Evolutionary conservation across 2,797 vertebrate genomes (phyloP).

Genomic region (Acridotheres tristis): DNA sequence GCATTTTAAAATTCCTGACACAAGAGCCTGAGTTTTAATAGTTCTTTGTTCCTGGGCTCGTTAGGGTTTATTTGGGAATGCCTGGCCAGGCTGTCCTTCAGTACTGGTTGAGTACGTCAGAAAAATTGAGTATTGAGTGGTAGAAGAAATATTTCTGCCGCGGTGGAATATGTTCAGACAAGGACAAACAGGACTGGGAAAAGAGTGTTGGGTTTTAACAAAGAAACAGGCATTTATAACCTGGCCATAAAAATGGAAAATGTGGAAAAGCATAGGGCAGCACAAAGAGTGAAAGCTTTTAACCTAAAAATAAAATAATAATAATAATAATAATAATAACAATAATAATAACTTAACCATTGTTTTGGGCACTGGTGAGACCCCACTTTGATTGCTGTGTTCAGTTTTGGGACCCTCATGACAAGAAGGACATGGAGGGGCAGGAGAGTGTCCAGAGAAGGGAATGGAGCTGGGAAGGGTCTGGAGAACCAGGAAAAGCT

Average conservation of each 20-base stretch:
- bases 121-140: not conserved
- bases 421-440: not conserved
- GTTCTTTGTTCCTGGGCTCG: conserved; percentile 36
- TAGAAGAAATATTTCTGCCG: not conserved
- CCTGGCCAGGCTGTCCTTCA: not conserved
- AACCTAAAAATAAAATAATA: not conserved
- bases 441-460: fast-evolving
- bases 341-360: too few species aligned
- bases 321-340: too few species aligned
- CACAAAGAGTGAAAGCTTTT: not conserved
- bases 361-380: not conserved
- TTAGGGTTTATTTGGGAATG: conserved; percentile 51
- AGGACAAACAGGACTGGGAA: not conserved
- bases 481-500: not conserved
- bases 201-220: not conserved
- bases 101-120: not conserved
- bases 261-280: not conserved
- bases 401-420: not conserved
- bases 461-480: not conserved
- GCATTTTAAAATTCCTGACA: not conserved
- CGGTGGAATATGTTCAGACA: not conserved
- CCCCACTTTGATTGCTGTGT: not conserved
- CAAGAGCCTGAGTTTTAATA: conserved; percentile 4
- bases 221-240: not conserved
- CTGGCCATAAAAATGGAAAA: not conserved